Evolutionary conservation across 1,140 invertebrate species (phyloP).

Genomic region (Chionoecetes opilio): DNA sequence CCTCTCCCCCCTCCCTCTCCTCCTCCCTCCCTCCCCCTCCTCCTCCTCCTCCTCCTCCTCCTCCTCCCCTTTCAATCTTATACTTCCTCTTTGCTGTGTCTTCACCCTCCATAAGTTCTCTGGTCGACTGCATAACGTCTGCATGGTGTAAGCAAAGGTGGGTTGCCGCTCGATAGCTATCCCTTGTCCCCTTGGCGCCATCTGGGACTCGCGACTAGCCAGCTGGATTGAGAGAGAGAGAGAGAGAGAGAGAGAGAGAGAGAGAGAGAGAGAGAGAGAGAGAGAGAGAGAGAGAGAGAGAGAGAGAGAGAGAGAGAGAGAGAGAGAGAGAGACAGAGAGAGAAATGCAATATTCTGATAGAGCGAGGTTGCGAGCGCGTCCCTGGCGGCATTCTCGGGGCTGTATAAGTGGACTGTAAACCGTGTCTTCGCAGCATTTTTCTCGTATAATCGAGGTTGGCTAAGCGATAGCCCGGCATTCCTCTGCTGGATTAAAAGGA

Average conservation of each 20-base stretch:
- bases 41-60: neutral
- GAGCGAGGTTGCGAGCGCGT: slow-evolving; percentile 3
- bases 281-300: neutral
- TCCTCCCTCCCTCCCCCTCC: neutral
- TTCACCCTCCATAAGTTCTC: too few relatives aligned
- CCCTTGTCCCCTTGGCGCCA: neutral
- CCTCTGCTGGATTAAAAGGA: neutral
- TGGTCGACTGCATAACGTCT: neutral
- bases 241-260: slow-evolving; percentile 3
- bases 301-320: neutral
- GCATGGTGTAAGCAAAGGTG: neutral
- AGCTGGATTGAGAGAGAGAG: neutral
- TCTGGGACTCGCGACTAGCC: neutral
- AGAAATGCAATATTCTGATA: slow-evolving; percentile 4
- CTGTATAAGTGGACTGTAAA: slow-evolving; percentile 29
- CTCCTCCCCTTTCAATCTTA: too few relatives aligned
- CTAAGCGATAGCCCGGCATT: slow-evolving; percentile 11
- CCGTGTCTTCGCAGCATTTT: neutral
- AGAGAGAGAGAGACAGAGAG: slow-evolving; percentile 3
- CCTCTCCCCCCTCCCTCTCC: neutral
- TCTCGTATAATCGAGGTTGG: neutral
- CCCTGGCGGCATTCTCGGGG: neutral
- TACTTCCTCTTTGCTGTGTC: too few relatives aligned
- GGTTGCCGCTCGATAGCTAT: neutral
- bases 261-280: slow-evolving; percentile 33